Percentiles rank a stretch among this genome's conserved stretches.
These are phyloP conservation scores for Anguilla pacifica DNA, from an alignment of 2,797 vertebrate species.

Conservation along the genomic window DNA sequence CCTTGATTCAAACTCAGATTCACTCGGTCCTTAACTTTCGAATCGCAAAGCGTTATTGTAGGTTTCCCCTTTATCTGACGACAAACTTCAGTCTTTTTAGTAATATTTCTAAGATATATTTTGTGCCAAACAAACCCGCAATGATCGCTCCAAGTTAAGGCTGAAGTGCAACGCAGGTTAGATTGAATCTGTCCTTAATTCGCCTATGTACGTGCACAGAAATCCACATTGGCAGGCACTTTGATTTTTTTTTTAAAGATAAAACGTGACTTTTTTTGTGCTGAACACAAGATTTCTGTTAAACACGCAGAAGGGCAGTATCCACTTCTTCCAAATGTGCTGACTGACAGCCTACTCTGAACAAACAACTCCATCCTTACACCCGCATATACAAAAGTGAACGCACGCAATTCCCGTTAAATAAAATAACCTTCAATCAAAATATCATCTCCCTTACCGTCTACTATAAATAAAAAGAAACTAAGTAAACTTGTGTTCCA, in stretches of 20 bases:
- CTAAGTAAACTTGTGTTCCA: constrained; percentile 37
- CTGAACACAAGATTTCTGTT: constrained; percentile 9
- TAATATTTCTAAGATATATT: background rate
- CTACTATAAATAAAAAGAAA: constrained; percentile 59
- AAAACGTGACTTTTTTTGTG: background rate
- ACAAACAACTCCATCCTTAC: constrained; percentile 12
- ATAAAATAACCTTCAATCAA: constrained; percentile 1
- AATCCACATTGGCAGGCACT: background rate
- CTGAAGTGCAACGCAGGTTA: constrained; percentile 1
- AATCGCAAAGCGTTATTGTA: background rate
- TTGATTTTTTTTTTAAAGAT: background rate
- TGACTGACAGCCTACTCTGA: background rate
- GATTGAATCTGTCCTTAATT: constrained; percentile 1
- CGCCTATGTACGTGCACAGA: background rate
- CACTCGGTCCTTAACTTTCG: background rate
- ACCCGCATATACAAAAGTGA: constrained; percentile 57
- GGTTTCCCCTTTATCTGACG: background rate
- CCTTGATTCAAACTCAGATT: background rate
- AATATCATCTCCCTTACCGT: background rate
- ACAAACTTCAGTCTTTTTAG: background rate
- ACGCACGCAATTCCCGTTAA: constrained; percentile 43
- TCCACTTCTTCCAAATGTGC: background rate
- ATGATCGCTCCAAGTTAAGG: background rate
- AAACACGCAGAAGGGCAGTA: background rate
- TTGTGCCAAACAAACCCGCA: background rate